Percentiles rank a stretch among this genome's conserved stretches.
Conservation (phyloP, 2,113 vertebrate species). For the Meleagris gallopavo region DNA sequence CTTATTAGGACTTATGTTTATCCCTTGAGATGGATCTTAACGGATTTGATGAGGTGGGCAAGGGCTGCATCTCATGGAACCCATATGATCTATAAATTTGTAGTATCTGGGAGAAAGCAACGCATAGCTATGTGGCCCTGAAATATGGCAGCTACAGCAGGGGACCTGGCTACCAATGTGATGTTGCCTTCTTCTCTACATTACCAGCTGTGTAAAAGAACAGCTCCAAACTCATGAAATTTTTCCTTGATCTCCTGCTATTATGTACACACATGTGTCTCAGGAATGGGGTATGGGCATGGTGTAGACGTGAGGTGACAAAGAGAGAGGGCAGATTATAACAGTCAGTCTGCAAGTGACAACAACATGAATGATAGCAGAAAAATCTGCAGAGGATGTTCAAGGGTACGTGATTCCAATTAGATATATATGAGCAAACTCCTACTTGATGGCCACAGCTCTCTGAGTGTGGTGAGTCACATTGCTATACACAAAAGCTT, state of each 20-base stretch:
- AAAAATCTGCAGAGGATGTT: not conserved
- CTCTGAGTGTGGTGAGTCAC: not conserved
- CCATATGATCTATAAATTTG: not conserved
- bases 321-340: not conserved
- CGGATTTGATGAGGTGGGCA: not conserved
- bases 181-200: not conserved
- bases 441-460: not conserved
- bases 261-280: not conserved
- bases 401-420: not conserved
- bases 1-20: not conserved
- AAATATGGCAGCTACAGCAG: not conserved
- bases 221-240: not conserved
- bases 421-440: not conserved
- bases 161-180: not conserved
- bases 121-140: not conserved
- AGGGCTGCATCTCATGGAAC: not conserved
- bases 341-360: not conserved
- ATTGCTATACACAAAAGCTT: not conserved
- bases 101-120: not conserved
- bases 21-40: not conserved
- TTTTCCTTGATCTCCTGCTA: not conserved
- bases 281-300: not conserved
- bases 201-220: not conserved
- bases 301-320: not conserved
- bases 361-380: not conserved